Conservation (phyloP, 2,797 vertebrate species). For the Phataginus tetradactyla region DNA sequence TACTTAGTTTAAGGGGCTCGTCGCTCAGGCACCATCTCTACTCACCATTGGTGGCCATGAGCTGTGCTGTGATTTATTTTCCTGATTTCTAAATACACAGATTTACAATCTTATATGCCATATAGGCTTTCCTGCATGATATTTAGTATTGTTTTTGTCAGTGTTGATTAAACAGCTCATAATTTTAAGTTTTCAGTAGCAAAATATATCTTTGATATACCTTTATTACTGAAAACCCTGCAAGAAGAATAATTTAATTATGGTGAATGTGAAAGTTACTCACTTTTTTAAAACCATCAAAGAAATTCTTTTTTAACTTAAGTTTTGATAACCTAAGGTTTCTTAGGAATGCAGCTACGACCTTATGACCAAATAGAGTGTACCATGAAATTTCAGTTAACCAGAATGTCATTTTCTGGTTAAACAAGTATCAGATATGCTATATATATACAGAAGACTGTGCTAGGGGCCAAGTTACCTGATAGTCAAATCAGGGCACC, state of each 20-base stretch:
- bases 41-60: not conserved
- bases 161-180: not conserved
- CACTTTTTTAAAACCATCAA: not conserved
- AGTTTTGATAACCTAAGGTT: not conserved
- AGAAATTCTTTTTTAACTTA: not conserved
- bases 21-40: not conserved
- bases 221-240: conserved; percentile 26
- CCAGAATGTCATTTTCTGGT: not conserved
- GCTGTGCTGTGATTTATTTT: not conserved
- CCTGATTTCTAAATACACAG: not conserved
- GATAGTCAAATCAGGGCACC: not conserved
- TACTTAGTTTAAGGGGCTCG: not conserved
- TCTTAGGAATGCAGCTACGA: not conserved
- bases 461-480: not conserved
- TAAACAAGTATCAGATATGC: not conserved
- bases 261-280: not conserved
- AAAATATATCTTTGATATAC: not conserved
- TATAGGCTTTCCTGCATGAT: not conserved
- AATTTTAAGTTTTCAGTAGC: not conserved
- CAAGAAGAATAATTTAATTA: conserved; percentile 31
- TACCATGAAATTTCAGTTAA: not conserved
- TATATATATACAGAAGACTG: not conserved
- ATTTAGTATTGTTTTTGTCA: not conserved
- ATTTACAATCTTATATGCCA: not conserved
- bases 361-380: not conserved